Conservation (phyloP, 2,888 invertebrate species). For the Hylaea fasciaria region DNA sequence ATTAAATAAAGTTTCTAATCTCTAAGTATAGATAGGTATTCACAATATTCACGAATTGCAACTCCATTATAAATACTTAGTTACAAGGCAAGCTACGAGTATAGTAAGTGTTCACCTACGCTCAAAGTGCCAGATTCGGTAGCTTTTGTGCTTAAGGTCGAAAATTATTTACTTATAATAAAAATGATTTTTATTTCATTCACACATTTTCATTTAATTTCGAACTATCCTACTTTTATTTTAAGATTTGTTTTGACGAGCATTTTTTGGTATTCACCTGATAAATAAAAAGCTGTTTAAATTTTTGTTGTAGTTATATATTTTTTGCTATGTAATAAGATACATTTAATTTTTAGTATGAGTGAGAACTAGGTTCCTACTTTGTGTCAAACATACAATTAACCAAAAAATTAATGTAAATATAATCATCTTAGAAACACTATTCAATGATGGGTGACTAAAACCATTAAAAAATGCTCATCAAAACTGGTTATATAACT, state of each 20-base stretch:
- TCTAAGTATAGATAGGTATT: slow-evolving; percentile 48
- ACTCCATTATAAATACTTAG: slow-evolving; percentile 22
- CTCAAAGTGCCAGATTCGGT: slow-evolving; percentile 50
- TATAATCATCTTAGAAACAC: too few species aligned
- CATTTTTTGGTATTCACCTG: neutral
- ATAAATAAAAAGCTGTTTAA: neutral
- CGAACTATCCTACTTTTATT: neutral
- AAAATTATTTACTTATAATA: slow-evolving; percentile 7
- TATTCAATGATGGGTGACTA: too few species aligned
- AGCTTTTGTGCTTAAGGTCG: slow-evolving; percentile 48
- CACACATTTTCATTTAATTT: slow-evolving; percentile 1
- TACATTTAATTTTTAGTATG: too few species aligned
- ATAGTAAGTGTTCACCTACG: too few species aligned
- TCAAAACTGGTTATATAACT: neutral
- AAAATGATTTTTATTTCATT: slow-evolving; percentile 12
- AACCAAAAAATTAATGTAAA: too few species aligned
- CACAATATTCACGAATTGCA: slow-evolving; percentile 38
- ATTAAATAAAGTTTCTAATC: slow-evolving; percentile 43
- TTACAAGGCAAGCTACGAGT: slow-evolving; percentile 55
- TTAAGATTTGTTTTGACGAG: neutral
- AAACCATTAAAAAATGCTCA: neutral
- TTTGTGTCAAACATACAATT: too few species aligned
- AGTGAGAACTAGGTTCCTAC: too few species aligned
- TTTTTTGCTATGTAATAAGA: too few species aligned
- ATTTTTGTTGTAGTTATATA: too few species aligned